A percentile compares a stretch with the other conserved stretches of the same genome.
Conservation (phyloP, 2,113 vertebrate genomes). For the Rhodinocichla rosea region DNA sequence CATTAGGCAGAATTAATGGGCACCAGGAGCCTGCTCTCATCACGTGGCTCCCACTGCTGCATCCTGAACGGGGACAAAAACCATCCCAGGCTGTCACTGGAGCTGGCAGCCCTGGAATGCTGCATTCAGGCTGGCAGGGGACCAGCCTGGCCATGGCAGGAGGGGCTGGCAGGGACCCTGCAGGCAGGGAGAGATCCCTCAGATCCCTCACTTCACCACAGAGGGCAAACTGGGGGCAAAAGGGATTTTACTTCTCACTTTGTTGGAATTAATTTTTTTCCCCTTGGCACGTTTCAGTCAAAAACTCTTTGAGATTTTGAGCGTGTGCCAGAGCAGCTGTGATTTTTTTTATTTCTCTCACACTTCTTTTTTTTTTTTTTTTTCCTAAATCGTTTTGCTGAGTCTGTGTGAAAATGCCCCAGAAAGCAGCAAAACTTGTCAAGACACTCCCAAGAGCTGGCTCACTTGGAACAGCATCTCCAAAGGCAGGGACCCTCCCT, state of each 20-base stretch:
- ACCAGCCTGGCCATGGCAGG: accelerated
- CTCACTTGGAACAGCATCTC: background rate
- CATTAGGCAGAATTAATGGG: background rate
- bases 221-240: background rate
- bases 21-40: background rate
- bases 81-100: background rate
- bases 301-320: conserved; percentile 4
- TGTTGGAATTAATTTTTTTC: background rate
- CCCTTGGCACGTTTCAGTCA: background rate
- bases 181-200: background rate
- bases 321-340: conserved; percentile 39
- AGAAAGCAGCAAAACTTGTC: conserved; percentile 6
- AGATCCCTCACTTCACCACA: background rate
- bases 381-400: conserved; percentile 17
- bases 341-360: background rate
- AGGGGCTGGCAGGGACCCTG: background rate
- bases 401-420: conserved; percentile 48
- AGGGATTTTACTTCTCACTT: background rate
- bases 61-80: background rate
- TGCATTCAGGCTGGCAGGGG: background rate
- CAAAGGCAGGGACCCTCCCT: background rate
- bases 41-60: background rate
- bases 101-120: background rate
- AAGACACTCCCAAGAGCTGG: background rate
- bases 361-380: background rate